phyloP scores from a whole-genome alignment of 2,113 vertebrate genomes.

The Oxyruncus cristatus region DNA sequence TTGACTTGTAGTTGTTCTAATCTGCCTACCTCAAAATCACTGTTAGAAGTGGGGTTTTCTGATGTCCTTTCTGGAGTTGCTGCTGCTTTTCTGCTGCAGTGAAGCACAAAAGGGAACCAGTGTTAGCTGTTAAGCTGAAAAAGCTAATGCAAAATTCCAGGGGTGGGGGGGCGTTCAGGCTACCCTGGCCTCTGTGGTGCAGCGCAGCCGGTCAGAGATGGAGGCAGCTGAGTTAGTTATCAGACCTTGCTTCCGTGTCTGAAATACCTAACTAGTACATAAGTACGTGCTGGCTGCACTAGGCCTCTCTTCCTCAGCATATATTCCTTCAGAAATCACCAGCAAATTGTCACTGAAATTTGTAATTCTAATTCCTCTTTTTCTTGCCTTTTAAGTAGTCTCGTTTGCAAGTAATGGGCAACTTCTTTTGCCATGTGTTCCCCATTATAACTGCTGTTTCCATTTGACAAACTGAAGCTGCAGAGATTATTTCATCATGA shows the following conservation, averaged over 20 bases:
- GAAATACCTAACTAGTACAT: not conserved
- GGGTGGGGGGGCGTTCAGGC: not conserved
- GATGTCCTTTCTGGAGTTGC: not conserved
- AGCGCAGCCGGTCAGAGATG: not conserved
- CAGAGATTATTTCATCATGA: slow-evolving; percentile 32
- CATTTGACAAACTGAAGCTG: slow-evolving; percentile 25
- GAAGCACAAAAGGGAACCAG: not conserved
- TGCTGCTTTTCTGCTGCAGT: not conserved
- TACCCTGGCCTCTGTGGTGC: not conserved
- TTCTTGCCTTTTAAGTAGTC: not conserved
- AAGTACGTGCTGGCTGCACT: not conserved
- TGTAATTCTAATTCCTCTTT: slow-evolving; percentile 16
- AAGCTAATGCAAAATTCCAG: not conserved
- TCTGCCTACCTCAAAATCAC: not conserved
- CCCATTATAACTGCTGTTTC: not conserved
- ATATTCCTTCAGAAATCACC: not conserved
- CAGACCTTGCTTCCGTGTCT: not conserved
- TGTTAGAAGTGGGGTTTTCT: not conserved
- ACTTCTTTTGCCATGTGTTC: not conserved
- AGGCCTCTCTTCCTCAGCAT: not conserved
- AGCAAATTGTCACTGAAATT: not conserved
- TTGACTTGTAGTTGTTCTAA: not conserved
- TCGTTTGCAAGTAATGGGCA: not conserved
- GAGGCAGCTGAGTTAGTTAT: not conserved
- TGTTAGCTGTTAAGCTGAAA: not conserved